A percentile compares a stretch with the other conserved stretches of the same genome.
Evolutionary conservation across 1,140 invertebrate species (phyloP).

Genomic region (Drosophila pandora): DNA sequence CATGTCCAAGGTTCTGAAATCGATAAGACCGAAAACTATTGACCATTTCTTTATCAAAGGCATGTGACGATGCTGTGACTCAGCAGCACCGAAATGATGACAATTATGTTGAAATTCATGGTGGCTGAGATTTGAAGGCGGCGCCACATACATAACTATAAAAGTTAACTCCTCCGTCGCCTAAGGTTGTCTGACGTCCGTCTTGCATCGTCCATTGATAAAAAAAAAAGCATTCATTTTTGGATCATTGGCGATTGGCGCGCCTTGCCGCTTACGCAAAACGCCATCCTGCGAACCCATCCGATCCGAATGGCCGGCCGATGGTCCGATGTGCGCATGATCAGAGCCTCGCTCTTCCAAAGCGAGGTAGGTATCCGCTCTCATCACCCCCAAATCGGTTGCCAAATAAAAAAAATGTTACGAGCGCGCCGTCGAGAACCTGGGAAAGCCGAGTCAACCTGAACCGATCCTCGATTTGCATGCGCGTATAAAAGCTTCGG

Average conservation of each 20-base stretch:
- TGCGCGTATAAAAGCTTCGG: slow-evolving; percentile 66
- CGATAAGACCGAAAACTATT: slow-evolving; percentile 47
- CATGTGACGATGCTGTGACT: slow-evolving; percentile 21
- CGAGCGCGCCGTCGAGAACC: slow-evolving; percentile 32
- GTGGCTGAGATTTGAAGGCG: slow-evolving; percentile 10
- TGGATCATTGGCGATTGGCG: slow-evolving; percentile 12
- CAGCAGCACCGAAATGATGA: slow-evolving; percentile 1
- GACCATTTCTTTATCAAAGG: slow-evolving; percentile 9
- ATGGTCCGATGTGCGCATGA: not conserved
- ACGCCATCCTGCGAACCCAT: slow-evolving; percentile 20
- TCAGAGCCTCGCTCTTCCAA: slow-evolving; percentile 5
- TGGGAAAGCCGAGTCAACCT: slow-evolving; percentile 37
- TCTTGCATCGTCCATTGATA: slow-evolving; percentile 20
- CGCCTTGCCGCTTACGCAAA: slow-evolving; percentile 42
- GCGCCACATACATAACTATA: slow-evolving; percentile 24
- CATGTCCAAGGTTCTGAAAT: slow-evolving; percentile 55
- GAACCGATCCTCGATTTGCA: slow-evolving; percentile 45
- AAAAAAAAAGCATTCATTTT: slow-evolving; percentile 16
- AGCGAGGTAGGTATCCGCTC: slow-evolving; percentile 17
- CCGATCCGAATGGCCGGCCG: not conserved
- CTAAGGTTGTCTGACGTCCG: slow-evolving; percentile 23
- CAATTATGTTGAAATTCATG: slow-evolving; percentile 48
- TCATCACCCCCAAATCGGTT: slow-evolving; percentile 31
- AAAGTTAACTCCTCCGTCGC: slow-evolving; percentile 25
- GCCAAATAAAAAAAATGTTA: slow-evolving; percentile 4